These are phyloP conservation scores for Pyrgilauda ruficollis DNA, from an alignment of 2,113 vertebrate genomes.

Conservation along the genomic window DNA sequence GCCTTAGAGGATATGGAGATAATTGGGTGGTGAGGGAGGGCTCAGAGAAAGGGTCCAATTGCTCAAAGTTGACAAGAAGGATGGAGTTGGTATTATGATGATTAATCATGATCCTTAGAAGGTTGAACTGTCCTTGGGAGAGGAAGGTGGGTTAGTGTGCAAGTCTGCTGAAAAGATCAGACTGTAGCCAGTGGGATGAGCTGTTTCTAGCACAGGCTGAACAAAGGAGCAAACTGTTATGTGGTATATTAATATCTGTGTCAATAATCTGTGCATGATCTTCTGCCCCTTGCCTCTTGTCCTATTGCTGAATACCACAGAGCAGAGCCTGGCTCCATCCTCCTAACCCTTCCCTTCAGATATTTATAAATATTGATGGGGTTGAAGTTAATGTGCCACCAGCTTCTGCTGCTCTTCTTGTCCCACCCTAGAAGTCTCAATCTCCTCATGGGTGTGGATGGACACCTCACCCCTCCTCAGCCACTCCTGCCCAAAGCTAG, in stretches of 20 bases:
- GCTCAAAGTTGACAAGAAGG: not conserved
- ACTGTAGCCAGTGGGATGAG: too few species aligned
- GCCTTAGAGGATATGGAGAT: not conserved
- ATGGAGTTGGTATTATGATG: not conserved
- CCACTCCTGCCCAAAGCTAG: not conserved
- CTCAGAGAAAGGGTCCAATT: not conserved
- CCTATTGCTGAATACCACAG: not conserved
- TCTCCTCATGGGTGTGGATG: not conserved
- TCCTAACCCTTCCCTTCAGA: not conserved
- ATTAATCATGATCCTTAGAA: not conserved
- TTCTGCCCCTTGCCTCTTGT: not conserved
- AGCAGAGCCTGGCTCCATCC: not conserved
- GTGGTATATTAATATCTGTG: not conserved
- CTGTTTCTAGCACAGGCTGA: not conserved
- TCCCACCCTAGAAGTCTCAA: rapidly evolving
- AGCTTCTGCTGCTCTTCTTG: not conserved
- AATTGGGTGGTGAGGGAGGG: not conserved
- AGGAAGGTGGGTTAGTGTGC: not conserved
- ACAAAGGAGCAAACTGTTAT: not conserved
- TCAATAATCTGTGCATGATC: not conserved
- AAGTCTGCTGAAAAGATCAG: not conserved
- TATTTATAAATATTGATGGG: not conserved
- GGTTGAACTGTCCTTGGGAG: not conserved
- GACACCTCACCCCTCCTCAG: not conserved
- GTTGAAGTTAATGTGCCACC: not conserved